Percentiles rank a stretch among this genome's conserved stretches.
Evolutionary conservation across 2,113 vertebrate genomes (phyloP).

Genomic region (Ondatra zibethicus): DNA sequence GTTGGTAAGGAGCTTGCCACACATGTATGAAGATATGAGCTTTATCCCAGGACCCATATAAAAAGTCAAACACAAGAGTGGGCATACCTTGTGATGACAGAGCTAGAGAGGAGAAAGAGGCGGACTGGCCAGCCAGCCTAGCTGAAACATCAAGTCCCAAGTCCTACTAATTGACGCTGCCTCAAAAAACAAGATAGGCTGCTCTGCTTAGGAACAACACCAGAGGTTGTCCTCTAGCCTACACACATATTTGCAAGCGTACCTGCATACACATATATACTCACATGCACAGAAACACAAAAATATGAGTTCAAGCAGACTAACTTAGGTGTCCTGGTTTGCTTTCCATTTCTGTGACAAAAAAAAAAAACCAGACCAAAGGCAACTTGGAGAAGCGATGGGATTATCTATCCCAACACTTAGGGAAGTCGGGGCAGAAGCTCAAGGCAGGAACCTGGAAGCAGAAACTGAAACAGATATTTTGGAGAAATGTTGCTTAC

Average conservation of each 20-base stretch:
- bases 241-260: neutral
- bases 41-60: neutral
- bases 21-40: neutral
- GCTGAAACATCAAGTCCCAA: neutral
- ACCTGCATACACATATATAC: too few species aligned
- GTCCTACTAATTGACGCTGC: neutral
- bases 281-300: neutral
- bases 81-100: neutral
- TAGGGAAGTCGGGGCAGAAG: neutral
- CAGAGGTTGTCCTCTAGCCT: neutral
- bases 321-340: neutral
- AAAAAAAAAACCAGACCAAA: neutral
- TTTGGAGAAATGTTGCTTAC: neutral
- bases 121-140: neutral
- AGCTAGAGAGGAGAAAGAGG: neutral
- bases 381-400: neutral
- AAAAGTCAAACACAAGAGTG: neutral
- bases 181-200: neutral
- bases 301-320: neutral
- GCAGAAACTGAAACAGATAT: neutral
- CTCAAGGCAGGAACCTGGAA: neutral
- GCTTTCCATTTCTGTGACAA: neutral
- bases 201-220: neutral
- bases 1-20: neutral
- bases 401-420: neutral